phyloP scores from a whole-genome alignment of 2,113 vertebrate species.

The Pterophyllum scalare region DNA sequence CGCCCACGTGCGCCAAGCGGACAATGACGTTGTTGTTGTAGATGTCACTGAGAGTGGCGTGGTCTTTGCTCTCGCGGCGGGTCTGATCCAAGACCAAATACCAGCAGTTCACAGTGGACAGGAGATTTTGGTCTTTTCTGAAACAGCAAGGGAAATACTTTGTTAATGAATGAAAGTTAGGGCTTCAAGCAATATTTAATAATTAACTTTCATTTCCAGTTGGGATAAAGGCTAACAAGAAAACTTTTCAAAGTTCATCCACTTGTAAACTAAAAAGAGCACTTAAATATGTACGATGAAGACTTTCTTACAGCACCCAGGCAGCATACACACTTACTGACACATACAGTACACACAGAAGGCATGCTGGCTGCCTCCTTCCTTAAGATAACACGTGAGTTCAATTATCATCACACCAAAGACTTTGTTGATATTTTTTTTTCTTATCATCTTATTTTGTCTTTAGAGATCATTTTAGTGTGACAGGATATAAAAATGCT shows the following conservation, averaged over 20 bases:
- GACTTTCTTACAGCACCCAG: background rate
- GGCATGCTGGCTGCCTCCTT: slow-evolving; percentile 33
- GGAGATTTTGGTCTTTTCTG: slow-evolving; percentile 96
- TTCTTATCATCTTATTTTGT: slow-evolving; percentile 27
- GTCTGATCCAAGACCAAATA: slow-evolving; percentile 97
- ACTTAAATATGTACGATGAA: background rate
- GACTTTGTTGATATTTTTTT: slow-evolving; percentile 37
- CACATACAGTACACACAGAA: slow-evolving; percentile 9
- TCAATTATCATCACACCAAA: slow-evolving; percentile 61
- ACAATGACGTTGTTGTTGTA: slow-evolving; percentile 99
- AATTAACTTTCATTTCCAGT: background rate
- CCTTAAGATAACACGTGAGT: slow-evolving; percentile 63
- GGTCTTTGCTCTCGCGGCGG: slow-evolving; percentile 93
- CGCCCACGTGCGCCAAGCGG: slow-evolving; percentile 94
- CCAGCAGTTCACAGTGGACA: slow-evolving; percentile 98
- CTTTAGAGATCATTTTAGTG: slow-evolving; percentile 8
- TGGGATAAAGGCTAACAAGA: background rate
- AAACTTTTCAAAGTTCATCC: background rate
- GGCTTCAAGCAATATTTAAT: background rate
- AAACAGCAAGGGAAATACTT: slow-evolving; percentile 22
- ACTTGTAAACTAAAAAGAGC: background rate
- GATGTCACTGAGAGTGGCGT: slow-evolving; percentile 96
- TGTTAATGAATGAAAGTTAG: background rate
- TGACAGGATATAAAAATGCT: background rate
- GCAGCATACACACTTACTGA: slow-evolving; percentile 3